phyloP scores from a whole-genome alignment of 2,888 invertebrate genomes.

The Sceliomorpha sp. region DNA sequence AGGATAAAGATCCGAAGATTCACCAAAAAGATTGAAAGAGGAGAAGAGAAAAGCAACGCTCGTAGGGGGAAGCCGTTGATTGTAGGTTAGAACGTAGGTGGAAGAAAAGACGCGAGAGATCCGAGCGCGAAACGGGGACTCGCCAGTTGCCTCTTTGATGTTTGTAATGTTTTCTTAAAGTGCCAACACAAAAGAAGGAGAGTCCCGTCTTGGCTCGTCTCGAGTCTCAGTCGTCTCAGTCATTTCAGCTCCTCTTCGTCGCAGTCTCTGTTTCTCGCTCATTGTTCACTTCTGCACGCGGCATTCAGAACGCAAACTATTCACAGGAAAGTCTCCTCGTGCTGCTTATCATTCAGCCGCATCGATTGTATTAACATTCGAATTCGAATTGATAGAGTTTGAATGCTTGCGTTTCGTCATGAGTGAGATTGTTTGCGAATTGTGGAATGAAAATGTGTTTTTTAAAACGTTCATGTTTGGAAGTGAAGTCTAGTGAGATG shows the following conservation, averaged over 20 bases:
- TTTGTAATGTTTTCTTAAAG: conserved; percentile 60
- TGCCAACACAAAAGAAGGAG: conserved; percentile 54
- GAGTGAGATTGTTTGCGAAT: too few relatives aligned
- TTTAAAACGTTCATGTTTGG: too few relatives aligned
- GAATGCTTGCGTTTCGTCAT: too few relatives aligned
- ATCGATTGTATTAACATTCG: conserved; percentile 49
- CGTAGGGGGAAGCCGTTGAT: conserved; percentile 48
- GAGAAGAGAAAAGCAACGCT: conserved; percentile 39
- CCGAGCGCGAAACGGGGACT: conserved; percentile 55
- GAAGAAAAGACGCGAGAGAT: conserved; percentile 54
- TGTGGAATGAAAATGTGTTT: too few relatives aligned
- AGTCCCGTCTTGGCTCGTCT: conserved; percentile 31
- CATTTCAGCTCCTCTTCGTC: conserved; percentile 8
- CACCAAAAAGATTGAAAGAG: conserved; percentile 25
- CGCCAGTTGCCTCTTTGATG: conserved; percentile 59
- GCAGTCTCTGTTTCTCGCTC: conserved; percentile 44
- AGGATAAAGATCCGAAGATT: conserved; percentile 37
- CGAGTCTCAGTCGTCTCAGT: conserved; percentile 26
- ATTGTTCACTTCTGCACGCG: conserved; percentile 51
- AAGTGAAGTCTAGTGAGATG: too few relatives aligned
- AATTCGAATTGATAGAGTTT: conserved; percentile 36
- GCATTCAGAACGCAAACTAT: conserved; percentile 35
- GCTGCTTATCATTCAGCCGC: conserved; percentile 43
- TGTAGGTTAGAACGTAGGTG: conserved; percentile 57
- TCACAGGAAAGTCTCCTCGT: conserved; percentile 30